Evolutionary conservation across 2,888 invertebrate species (phyloP).

Genomic region (Lathronympha strigana): DNA sequence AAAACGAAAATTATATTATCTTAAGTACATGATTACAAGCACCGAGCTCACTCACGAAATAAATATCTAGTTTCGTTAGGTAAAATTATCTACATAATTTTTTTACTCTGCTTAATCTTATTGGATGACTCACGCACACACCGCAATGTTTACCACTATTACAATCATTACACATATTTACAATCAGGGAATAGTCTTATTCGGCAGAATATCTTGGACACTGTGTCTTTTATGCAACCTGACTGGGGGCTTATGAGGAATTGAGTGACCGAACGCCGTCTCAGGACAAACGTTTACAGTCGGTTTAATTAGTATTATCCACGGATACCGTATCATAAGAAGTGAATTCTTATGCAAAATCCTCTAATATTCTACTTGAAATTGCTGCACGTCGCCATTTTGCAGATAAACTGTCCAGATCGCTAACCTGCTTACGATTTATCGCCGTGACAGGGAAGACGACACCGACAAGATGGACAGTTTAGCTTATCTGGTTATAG

Average conservation of each 20-base stretch:
- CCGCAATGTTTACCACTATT: no score
- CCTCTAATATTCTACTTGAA: neutral
- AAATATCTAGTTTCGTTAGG: slow-evolving; percentile 2
- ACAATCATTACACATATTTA: no score
- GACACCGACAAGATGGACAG: neutral
- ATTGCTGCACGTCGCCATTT: neutral
- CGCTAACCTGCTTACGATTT: slow-evolving; percentile 6
- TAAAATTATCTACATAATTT: slow-evolving; percentile 7
- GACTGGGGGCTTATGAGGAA: no score
- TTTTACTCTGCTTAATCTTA: no score
- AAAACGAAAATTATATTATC: slow-evolving; percentile 9
- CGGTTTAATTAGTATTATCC: no score
- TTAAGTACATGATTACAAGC: neutral
- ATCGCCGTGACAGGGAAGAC: slow-evolving; percentile 2
- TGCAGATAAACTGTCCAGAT: slow-evolving; percentile 11
- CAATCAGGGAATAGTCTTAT: no score
- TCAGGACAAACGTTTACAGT: no score
- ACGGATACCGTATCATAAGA: neutral
- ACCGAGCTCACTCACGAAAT: neutral
- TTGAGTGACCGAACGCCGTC: no score
- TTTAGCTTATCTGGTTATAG: slow-evolving; percentile 14
- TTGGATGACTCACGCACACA: no score
- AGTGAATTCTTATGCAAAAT: slow-evolving; percentile 12
- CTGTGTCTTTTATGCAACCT: no score
- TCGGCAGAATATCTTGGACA: no score